Evolutionary conservation across 2,113 vertebrate genomes (phyloP).

Genomic region (Oryzias woworae): DNA sequence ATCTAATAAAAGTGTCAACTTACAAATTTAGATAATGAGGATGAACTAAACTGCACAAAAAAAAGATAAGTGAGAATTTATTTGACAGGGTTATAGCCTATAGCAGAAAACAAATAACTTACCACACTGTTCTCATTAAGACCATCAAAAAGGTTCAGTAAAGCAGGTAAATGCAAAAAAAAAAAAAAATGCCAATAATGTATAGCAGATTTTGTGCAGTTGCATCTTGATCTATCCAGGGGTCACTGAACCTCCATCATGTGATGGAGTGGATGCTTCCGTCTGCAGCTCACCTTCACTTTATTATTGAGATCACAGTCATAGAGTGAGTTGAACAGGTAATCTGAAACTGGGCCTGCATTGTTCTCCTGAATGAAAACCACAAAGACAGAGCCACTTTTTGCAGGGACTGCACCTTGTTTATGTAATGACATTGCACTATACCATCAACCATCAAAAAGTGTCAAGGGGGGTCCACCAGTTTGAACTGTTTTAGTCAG

Average conservation of each 20-base stretch:
- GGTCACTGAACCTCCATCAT: background rate
- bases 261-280: background rate
- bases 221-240: background rate
- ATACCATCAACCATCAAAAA: slow-evolving; percentile 29
- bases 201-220: too few species aligned
- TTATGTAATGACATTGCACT: slow-evolving; percentile 8
- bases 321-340: background rate
- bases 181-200: too few species aligned
- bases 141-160: too few species aligned
- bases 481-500: slow-evolving; percentile 53
- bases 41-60: too few species aligned
- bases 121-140: too few species aligned
- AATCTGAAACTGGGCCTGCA: slow-evolving; percentile 34
- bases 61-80: too few species aligned
- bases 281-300: background rate
- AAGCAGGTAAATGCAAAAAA: too few species aligned
- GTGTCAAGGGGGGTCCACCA: slow-evolving; percentile 44
- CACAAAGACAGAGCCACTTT: slow-evolving; percentile 19
- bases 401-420: slow-evolving; percentile 47
- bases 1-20: too few species aligned
- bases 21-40: too few species aligned
- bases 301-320: slow-evolving; percentile 28
- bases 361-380: slow-evolving; percentile 42
- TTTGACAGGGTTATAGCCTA: too few species aligned
- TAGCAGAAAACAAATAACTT: too few species aligned